A percentile compares a stretch with the other conserved stretches of the same genome.
phyloP scores from a whole-genome alignment of 2,888 invertebrate species.

The Dicyrtoma fusca region DNA sequence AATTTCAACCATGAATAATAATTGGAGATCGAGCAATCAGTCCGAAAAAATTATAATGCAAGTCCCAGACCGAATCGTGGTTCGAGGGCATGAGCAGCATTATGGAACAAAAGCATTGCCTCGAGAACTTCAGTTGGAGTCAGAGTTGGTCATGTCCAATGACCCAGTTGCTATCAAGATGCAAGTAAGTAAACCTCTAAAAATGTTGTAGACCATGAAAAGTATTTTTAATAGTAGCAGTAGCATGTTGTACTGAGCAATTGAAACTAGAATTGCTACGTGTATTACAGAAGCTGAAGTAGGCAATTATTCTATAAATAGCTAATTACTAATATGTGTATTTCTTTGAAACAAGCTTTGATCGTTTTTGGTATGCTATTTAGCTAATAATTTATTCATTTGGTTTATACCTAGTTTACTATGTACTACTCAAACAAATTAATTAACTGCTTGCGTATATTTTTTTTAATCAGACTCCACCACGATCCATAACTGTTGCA shows the following conservation, averaged over 20 bases:
- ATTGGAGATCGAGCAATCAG: constrained; percentile 34
- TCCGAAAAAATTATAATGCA: constrained; percentile 83
- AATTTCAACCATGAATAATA: constrained; percentile 44
- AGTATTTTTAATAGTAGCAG: no score
- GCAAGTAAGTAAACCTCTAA: constrained; percentile 58
- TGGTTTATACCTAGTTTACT: no score
- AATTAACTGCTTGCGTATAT: not conserved
- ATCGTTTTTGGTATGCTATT: no score
- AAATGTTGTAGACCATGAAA: not conserved
- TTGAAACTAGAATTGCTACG: no score
- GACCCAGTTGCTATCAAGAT: constrained; percentile 77
- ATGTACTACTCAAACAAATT: no score
- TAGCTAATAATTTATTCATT: no score
- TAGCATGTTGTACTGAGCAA: not conserved
- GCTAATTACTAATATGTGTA: no score
- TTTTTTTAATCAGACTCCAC: constrained; percentile 71
- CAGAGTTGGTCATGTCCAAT: constrained; percentile 70
- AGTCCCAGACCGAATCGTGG: constrained; percentile 90
- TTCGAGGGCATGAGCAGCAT: constrained; percentile 69
- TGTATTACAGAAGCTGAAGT: no score
- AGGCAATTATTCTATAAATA: no score
- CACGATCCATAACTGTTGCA: constrained; percentile 74
- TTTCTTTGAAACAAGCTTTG: no score
- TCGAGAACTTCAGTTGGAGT: constrained; percentile 81
- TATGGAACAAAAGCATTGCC: constrained; percentile 79